Evolutionary conservation across 1,140 invertebrate genomes (phyloP), one percentile per base, ranked within the genome.

Genomic region (Pseudomyrmex flavicornis): DNA sequence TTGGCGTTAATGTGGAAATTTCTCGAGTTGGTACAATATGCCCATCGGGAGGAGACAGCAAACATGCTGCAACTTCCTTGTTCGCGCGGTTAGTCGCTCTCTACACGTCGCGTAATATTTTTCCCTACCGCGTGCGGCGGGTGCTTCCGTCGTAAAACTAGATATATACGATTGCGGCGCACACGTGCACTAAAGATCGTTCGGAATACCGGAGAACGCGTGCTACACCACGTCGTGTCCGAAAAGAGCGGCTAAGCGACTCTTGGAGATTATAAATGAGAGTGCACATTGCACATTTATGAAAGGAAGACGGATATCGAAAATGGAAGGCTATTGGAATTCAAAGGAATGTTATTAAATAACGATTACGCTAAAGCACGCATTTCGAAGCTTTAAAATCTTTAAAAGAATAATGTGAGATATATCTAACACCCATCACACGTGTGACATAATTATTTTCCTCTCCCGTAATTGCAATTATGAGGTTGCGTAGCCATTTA

Each of bases 161-260:
- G 82, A 92, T 90, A 88, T 91, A 26, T 26, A 92, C 87, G 91
- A 90, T 68, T 35, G 35, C 82, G 63, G 66, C 69, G 13, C 44
- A 2, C 72, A 74, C 35, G 5, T 48, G 58, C 17, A 50, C 75
- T 59, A 46, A 82, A 56, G 26, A 61, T 68, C 66, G 44, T 26
- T 22, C 22, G 50, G 66, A 22, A 50, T 72, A 8, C 12, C n/a
- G 15, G 0, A 79, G 46, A 50, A 70, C 66, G 22, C 50, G 61
- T 26, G 44, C 35, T 35, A 35, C 44, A 15, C 62, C 48, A 52
- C 48, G 26, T 76, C 20, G 52, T 4, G 54, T 8, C 10, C 65
- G 65, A 70, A 56, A 13, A 48, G 2, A 13, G 61, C 12, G n/a
- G 7, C 48, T 12, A 75, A 63, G 48, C 15, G 46, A 63, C 20